Base-by-base conservation (phyloP, 2,888 invertebrate genomes). In the Archaeoteleia sp. region DNA sequence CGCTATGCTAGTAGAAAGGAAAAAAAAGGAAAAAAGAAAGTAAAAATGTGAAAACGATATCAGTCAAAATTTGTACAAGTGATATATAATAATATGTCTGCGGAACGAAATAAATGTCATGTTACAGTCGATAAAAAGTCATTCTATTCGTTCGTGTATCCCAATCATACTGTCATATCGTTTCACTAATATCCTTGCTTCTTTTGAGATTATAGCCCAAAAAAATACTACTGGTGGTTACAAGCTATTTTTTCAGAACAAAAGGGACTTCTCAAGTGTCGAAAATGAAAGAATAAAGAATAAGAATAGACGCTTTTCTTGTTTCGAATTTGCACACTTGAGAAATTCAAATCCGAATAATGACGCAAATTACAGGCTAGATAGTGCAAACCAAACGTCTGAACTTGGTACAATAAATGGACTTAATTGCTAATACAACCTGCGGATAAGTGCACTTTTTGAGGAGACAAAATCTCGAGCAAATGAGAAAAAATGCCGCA, bases 141-240 rank as follows among this genome's bases (percentile, higher is more conserved):
- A 1, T 34, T 13, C 55, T 63, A 54, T 39, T 65, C 43, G 57
- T 63, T 51, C 51, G 55, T 58, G 57, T 55, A 58, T 25, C 32
- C 51, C 55, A 46, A 37, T 58, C 32, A 58, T 30, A 48, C 43
- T 13, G 51, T 60, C 39, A 25, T 69, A 65, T 55, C 54, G 65
- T 58, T 67, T 57, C 57, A 65, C 63, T 46, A 61, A 60, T 60
- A n/a, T 48, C 29, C 61, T 67, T 57, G 54, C 27, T 63, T 62
- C 66, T 71, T 71, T 74, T 79, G 83, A 83, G 83, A 83, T 84
- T 84, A 80, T 80, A 80, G 70, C 73, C 77, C 75, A 78, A 81
- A 81, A n/a, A n/a, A 82, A 83, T 83, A 83, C 82, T 80, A 82
- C 80, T 82, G 81, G 83, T 79, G 83, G 83, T 83, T 83, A 84